phyloP scores from a whole-genome alignment of 2,113 vertebrate genomes.

The Centropus unirufus region DNA sequence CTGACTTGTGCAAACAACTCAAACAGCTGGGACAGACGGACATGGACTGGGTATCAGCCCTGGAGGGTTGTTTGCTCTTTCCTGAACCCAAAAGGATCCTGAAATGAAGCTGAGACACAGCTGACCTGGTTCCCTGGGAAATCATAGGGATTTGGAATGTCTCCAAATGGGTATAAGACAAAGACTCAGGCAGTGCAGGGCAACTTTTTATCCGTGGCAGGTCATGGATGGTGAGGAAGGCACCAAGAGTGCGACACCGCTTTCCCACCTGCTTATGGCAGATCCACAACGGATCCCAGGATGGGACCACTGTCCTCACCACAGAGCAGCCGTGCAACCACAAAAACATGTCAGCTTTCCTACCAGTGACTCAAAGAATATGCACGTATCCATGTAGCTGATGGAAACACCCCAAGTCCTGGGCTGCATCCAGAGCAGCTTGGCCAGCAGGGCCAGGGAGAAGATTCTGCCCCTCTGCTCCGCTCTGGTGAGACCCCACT shows the following conservation, averaged over 20 bases:
- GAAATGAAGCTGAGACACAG: background rate
- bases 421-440: too few species aligned
- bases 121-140: rapidly evolving
- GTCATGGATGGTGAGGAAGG: background rate
- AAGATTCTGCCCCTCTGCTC: too few species aligned
- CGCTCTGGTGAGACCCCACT: too few species aligned
- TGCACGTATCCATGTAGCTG: too few species aligned
- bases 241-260: background rate
- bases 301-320: rapidly evolving
- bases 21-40: background rate
- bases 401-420: rapidly evolving
- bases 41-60: background rate
- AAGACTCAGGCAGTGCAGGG: background rate
- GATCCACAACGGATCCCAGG: rapidly evolving
- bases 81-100: background rate
- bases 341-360: background rate
- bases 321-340: rapidly evolving
- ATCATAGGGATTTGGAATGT: rapidly evolving
- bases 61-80: rapidly evolving
- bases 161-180: background rate
- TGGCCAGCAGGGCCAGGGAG: too few species aligned
- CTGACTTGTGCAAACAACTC: background rate
- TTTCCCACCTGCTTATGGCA: background rate
- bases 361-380: too few species aligned
- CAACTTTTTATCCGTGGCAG: rapidly evolving